phyloP scores from a whole-genome alignment of 2,888 invertebrate genomes.

The Sylvicola cinctus region DNA sequence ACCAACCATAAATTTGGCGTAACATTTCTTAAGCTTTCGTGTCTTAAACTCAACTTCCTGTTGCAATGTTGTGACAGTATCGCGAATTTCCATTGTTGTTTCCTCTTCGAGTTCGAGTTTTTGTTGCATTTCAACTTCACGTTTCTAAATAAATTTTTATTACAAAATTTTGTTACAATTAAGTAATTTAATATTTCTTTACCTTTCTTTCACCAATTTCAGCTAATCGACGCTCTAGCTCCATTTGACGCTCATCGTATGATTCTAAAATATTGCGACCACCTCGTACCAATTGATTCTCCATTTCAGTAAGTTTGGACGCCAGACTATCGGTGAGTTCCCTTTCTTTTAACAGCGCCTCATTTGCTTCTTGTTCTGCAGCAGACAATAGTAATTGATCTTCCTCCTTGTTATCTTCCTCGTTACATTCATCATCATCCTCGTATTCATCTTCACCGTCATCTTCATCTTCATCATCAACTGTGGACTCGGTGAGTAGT shows the following conservation, averaged over 20 bases:
- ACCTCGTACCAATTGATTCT: slow-evolving; percentile 85
- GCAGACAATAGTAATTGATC: slow-evolving; percentile 11
- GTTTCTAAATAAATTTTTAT: slow-evolving; percentile 13
- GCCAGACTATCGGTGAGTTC: slow-evolving; percentile 55
- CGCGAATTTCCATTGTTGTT: slow-evolving; percentile 71
- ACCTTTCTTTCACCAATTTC: slow-evolving; percentile 77
- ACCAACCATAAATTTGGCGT: slow-evolving; percentile 49
- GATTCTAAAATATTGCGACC: slow-evolving; percentile 90
- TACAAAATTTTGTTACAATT: neutral
- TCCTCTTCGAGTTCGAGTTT: slow-evolving; percentile 86
- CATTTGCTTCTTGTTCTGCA: slow-evolving; percentile 8
- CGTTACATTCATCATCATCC: slow-evolving; percentile 14
- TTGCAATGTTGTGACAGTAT: slow-evolving; percentile 77
- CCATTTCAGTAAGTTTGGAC: slow-evolving; percentile 61
- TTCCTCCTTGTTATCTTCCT: slow-evolving; percentile 16
- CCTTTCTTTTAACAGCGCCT: slow-evolving; percentile 30
- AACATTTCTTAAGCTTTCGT: slow-evolving; percentile 73
- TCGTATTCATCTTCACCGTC: slow-evolving; percentile 15
- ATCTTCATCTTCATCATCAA: slow-evolving; percentile 21
- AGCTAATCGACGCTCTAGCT: slow-evolving; percentile 60
- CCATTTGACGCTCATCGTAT: slow-evolving; percentile 81
- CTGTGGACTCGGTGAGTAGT: slow-evolving; percentile 10
- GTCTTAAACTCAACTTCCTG: slow-evolving; percentile 96
- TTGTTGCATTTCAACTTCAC: slow-evolving; percentile 76
- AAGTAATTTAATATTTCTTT: slow-evolving; percentile 5